These are phyloP conservation scores for Whitmania pigra DNA, from an alignment of 1,140 invertebrate genomes.

Conservation along the genomic window DNA sequence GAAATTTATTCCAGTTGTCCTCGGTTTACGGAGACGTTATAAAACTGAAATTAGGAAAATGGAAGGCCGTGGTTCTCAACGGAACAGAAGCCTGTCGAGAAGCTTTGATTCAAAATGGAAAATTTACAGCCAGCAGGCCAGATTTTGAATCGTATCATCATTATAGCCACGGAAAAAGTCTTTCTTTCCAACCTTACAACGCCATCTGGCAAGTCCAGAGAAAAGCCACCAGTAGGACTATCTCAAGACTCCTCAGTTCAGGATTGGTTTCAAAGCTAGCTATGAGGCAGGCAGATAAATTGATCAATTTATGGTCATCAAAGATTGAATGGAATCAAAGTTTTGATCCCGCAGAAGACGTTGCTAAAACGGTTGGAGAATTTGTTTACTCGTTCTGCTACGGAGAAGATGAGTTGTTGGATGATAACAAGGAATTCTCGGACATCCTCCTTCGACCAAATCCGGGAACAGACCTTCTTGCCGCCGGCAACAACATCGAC, in stretches of 20 bases:
- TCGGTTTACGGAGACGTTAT: conserved; percentile 22
- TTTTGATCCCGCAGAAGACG: conserved; percentile 15
- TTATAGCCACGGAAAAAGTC: conserved; percentile 19
- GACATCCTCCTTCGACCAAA: conserved; percentile 18
- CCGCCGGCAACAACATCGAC: conserved; percentile 21
- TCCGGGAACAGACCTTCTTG: conserved; percentile 21
- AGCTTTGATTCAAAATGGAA: conserved; percentile 20
- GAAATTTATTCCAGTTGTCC: conserved; percentile 22
- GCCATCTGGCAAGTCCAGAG: conserved; percentile 12
- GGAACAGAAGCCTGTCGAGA: conserved; percentile 18
- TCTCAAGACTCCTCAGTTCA: neutral
- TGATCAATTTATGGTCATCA: conserved; percentile 6
- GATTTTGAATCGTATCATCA: conserved; percentile 19
- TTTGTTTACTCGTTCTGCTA: conserved; percentile 22
- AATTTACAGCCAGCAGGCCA: conserved; percentile 24
- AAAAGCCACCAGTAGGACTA: neutral
- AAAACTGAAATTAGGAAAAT: conserved; percentile 22
- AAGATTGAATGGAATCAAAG: neutral
- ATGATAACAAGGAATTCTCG: conserved; percentile 11
- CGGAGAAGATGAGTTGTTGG: conserved; percentile 11
- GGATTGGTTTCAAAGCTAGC: neutral
- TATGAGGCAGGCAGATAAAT: neutral
- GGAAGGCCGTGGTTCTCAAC: conserved; percentile 24
- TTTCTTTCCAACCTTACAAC: conserved; percentile 21
- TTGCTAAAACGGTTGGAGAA: conserved; percentile 15